Evolutionary conservation across 1,140 invertebrate species (phyloP), one percentile per base, ranked within the genome.

Genomic region (Condylostylus longicornis): DNA sequence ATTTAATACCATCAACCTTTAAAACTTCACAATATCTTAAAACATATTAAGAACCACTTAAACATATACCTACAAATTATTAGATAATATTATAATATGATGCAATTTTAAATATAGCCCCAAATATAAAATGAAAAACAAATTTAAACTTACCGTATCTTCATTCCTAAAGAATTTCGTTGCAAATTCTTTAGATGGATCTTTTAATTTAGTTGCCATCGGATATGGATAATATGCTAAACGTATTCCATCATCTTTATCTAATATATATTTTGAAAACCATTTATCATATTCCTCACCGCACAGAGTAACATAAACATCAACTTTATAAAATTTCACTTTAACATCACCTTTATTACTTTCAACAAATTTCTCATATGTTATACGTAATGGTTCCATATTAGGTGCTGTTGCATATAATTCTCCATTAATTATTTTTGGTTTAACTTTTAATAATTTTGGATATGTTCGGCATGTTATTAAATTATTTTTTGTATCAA

Each of bases 261-360:
- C 61, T 4, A 70, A 46, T 35, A 77, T 58, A 41, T 64, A 72
- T 30, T 67, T 56, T 0, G 73, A 75, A 35, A 75, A 51, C 74
- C 74, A 77, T 9, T 54, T 54, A 4, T 74, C 70, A 15, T 62
- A 62, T 40, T 72, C 72, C 32, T 71, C 67, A 13, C 75, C 74
- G 37, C 73, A 76, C 40, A 74, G 65, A 39, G 72, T 64, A 0
- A 62, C 65, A 14, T 64, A 48, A 4, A 74, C 53, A 0, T 59
- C 37, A 41, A 63, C 57, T 20, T 62, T 65, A 66, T 67, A 71
- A 14, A 71, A 54, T 0, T 61, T 51, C 0, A 64, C 62, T 12
- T 42, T 59, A 18, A 67, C 64, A 40, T 50, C 44, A 23, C 60
- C 60, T 1, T 46, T 41, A 2, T 32, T 35, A 9, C 36, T 32